A percentile compares a stretch with the other conserved stretches of the same genome.
Conservation (phyloP, 2,888 invertebrate species). For the Rapana venosa region DNA sequence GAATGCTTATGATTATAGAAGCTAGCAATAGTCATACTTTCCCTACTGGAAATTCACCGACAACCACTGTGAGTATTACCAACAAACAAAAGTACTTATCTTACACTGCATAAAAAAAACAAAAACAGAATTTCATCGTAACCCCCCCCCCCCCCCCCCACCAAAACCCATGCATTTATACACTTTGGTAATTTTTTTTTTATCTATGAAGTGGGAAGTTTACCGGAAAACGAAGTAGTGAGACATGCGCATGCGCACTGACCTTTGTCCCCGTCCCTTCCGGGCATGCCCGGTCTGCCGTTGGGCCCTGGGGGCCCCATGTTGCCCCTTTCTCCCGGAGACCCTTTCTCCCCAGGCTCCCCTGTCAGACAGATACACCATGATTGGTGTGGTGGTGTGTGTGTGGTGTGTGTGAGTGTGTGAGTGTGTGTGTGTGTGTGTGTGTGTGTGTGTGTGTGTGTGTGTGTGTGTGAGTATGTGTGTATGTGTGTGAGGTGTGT, state of each 20-base stretch:
- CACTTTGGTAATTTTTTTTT: too few species aligned
- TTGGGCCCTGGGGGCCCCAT: slow-evolving; percentile 39
- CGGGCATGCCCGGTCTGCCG: slow-evolving; percentile 30
- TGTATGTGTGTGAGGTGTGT: background rate
- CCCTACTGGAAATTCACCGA: too few species aligned
- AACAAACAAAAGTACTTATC: too few species aligned
- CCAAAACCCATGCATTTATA: too few species aligned
- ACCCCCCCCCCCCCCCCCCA: too few species aligned
- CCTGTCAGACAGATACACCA: background rate
- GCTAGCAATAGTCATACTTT: too few species aligned
- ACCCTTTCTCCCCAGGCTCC: slow-evolving; percentile 35
- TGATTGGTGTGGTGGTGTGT: background rate
- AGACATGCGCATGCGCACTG: slow-evolving; percentile 14
- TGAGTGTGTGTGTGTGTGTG: background rate
- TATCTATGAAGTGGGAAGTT: too few species aligned
- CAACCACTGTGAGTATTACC: too few species aligned
- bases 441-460: background rate
- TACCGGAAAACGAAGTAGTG: too few species aligned
- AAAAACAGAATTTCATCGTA: too few species aligned
- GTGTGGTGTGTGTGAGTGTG: slow-evolving; percentile 14
- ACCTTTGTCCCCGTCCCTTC: slow-evolving; percentile 29
- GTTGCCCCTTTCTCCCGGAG: slow-evolving; percentile 35
- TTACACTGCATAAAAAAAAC: too few species aligned
- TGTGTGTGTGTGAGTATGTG: background rate
- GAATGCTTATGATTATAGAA: too few species aligned